phyloP scores from a whole-genome alignment of 2,797 vertebrate genomes.

The Danio tinwini region DNA sequence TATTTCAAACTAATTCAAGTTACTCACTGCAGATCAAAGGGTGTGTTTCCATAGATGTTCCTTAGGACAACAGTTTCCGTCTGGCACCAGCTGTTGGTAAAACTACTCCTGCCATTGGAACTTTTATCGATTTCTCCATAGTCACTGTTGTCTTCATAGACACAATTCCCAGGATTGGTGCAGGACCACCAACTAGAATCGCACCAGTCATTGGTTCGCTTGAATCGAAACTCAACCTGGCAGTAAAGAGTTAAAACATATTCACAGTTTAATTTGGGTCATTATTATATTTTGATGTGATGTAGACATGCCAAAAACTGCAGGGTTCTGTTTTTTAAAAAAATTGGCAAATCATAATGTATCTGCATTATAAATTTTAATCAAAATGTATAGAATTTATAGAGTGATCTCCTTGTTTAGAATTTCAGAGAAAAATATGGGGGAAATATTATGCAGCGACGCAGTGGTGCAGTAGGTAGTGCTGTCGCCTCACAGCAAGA shows the following conservation, averaged over 20 bases:
- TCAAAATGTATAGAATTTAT: too few relatives aligned
- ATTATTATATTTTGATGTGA: background rate
- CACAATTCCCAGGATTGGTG: background rate
- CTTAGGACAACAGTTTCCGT: slow-evolving; percentile 17
- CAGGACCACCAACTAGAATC: background rate
- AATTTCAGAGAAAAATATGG: too few relatives aligned
- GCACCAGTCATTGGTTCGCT: slow-evolving; percentile 20
- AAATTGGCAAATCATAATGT: background rate
- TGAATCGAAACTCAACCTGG: slow-evolving; percentile 44
- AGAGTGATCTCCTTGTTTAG: too few relatives aligned
- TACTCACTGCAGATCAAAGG: slow-evolving; percentile 38
- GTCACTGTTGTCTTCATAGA: background rate
- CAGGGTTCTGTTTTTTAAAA: background rate
- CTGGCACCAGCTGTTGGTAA: slow-evolving; percentile 30
- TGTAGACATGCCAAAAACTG: background rate
- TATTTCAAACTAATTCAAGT: background rate
- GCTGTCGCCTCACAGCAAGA: too few relatives aligned
- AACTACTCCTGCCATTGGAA: background rate
- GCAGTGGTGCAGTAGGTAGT: too few relatives aligned
- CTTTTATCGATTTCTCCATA: background rate
- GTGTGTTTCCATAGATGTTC: slow-evolving; percentile 31
- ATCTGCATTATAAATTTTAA: too few relatives aligned
- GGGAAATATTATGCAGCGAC: too few relatives aligned
- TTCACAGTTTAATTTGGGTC: background rate
- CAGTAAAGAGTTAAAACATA: background rate